Conservation (phyloP, 2,797 vertebrate species). For the Salarias fasciatus region DNA sequence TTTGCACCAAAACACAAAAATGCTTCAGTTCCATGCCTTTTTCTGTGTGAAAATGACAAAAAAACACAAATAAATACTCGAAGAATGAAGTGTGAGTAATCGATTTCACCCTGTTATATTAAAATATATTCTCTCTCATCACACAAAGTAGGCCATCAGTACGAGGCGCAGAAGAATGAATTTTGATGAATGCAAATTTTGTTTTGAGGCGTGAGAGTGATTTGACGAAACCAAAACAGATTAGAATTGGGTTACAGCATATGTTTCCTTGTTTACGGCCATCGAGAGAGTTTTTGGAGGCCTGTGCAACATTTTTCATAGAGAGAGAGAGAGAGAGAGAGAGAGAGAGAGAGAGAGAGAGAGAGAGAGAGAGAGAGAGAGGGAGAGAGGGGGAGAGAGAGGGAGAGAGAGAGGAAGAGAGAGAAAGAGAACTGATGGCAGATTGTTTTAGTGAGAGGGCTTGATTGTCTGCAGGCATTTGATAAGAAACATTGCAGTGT, state of each 20-base stretch:
- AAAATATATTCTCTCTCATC: neutral
- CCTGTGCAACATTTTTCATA: slow-evolving; percentile 12
- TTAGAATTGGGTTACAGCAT: slow-evolving; percentile 45
- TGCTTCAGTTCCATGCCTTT: neutral
- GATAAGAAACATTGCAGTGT: slow-evolving; percentile 30
- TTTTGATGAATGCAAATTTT: slow-evolving; percentile 63
- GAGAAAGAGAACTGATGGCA: slow-evolving; percentile 11
- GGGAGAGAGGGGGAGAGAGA: too few species aligned
- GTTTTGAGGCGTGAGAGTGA: slow-evolving; percentile 39
- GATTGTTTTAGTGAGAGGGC: slow-evolving; percentile 13
- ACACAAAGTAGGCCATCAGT: slow-evolving; percentile 29
- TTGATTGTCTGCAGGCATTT: slow-evolving; percentile 23
- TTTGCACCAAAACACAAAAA: slow-evolving; percentile 1
- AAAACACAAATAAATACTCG: too few species aligned
- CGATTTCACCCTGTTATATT: rapidly evolving
- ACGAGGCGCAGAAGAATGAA: slow-evolving; percentile 28
- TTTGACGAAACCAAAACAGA: slow-evolving; percentile 49
- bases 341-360: too few species aligned
- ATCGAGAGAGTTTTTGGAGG: slow-evolving; percentile 11
- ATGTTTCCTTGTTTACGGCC: slow-evolving; percentile 14
- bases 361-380: too few species aligned
- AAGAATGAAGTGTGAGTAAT: too few species aligned
- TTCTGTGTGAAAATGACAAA: too few species aligned
- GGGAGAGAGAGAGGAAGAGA: too few species aligned
- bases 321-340: too few species aligned